A percentile compares a stretch with the other conserved stretches of the same genome.
phyloP scores from a whole-genome alignment of 2,113 vertebrate species.

The Sprattus sprattus region DNA sequence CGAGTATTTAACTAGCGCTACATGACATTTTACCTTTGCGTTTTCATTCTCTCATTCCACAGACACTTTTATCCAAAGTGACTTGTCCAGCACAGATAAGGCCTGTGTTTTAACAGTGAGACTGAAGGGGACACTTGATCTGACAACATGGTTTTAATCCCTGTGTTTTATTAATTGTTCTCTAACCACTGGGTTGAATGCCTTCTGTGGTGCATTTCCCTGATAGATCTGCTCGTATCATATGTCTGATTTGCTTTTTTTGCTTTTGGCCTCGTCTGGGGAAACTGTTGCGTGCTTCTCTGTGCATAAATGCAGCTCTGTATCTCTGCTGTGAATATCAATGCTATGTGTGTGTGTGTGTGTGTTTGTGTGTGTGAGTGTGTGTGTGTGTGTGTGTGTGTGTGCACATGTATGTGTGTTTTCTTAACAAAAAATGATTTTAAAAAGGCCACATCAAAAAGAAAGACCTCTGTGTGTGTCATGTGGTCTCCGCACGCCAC shows the following conservation, averaged over 20 bases:
- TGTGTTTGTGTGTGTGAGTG: not conserved
- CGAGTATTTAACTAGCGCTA: not conserved
- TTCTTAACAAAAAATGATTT: no score
- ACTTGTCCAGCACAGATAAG: not conserved
- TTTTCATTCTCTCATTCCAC: not conserved
- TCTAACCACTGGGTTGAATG: not conserved
- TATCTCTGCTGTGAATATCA: not conserved
- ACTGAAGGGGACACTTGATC: not conserved
- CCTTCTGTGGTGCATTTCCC: not conserved
- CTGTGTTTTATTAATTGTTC: not conserved
- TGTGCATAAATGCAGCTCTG: conserved; percentile 1
- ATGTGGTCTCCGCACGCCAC: not conserved
- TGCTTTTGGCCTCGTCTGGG: not conserved
- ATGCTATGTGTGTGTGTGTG: conserved; percentile 14
- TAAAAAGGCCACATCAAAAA: conserved; percentile 7
- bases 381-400: not conserved
- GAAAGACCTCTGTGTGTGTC: not conserved
- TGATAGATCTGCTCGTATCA: not conserved
- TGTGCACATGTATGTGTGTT: not conserved
- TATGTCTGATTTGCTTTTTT: not conserved
- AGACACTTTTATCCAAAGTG: not conserved
- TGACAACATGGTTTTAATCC: conserved; percentile 44
- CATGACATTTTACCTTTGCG: not conserved
- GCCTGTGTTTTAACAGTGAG: not conserved
- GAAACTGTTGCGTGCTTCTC: not conserved